phyloP scores from a whole-genome alignment of 2,888 invertebrate species.

The Dicycla oo region DNA sequence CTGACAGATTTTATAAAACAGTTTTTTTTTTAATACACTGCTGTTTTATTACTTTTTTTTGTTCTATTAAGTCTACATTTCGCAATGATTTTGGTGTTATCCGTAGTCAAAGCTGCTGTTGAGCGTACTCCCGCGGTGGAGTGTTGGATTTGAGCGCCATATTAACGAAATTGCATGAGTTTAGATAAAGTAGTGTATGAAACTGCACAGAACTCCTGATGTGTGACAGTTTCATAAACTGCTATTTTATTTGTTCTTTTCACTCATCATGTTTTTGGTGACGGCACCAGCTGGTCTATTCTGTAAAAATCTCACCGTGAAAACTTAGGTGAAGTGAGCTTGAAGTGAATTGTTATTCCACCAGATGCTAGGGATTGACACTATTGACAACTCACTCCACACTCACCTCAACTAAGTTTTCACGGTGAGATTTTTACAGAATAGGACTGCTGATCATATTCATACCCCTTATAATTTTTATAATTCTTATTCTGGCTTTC shows the following conservation, averaged over 20 bases:
- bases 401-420: too few relatives aligned
- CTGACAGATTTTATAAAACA: background rate
- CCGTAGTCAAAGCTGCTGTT: background rate
- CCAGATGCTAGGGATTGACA: too few relatives aligned
- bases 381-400: too few relatives aligned
- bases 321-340: too few relatives aligned
- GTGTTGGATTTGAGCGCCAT: background rate
- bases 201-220: background rate
- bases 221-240: background rate
- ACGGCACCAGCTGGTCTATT: too few relatives aligned
- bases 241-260: background rate
- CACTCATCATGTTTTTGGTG: too few relatives aligned
- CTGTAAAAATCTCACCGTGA: too few relatives aligned
- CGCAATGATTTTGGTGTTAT: background rate
- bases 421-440: too few relatives aligned
- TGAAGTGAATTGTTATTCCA: too few relatives aligned
- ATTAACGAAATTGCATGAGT: background rate
- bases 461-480: background rate
- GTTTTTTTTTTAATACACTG: background rate
- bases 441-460: too few relatives aligned
- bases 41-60: background rate
- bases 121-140: background rate
- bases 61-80: background rate
- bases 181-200: background rate
- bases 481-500: background rate